Evolutionary conservation across 2,888 invertebrate genomes (phyloP), one percentile per base, ranked within the genome.

Genomic region (Chymomyza procnemis): DNA sequence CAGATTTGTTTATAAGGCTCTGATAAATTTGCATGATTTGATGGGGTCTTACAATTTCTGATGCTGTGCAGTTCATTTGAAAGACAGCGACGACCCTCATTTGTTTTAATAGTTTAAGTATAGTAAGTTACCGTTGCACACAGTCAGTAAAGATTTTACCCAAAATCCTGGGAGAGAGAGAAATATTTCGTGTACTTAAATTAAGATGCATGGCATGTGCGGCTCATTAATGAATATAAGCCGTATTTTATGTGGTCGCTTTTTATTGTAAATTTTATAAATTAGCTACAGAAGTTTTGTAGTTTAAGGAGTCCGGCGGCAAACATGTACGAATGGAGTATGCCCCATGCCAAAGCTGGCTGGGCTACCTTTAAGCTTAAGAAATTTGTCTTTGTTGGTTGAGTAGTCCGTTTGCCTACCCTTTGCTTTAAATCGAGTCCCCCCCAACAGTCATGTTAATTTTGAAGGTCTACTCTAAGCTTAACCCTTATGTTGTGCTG

Each of bases 61-160:
- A 54, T 18, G 22, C 30, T 26, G 6, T 6, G 21, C 55, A 56
- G 56, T 56, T 56, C 56, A 56, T 56, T 56, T 30, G 2, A 56
- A 22, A 5, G 50, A 57, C n/a, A n/a, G n/a, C n/a, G 26, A 26
- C 26, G 67, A 85, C 80, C 85, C 83, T 85, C 80, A 84, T 84
- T 84, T 85, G 83, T 84, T 78, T 85, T 82, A 82, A 84, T 87
- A 78, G 83, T 75, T 73, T 74, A 75, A 78, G 72, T 76, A n/a
- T n/a, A 87, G 76, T 67, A 68, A 81, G 34, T 41, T 41, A 41
- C 34, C 34, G 34, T 60, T 48, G 26, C 48, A 47, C 6, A 47
- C 19, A 61, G 26, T 26, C 52, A 34, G 16, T 12, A 1, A 6
- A 6, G 34, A 12, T 41, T 9, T 12, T 41, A 12, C 12, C 19